Evolutionary conservation across 1,140 invertebrate species (phyloP), one percentile per base, ranked within the genome.

Genomic region (Ostrea denselamellosa): DNA sequence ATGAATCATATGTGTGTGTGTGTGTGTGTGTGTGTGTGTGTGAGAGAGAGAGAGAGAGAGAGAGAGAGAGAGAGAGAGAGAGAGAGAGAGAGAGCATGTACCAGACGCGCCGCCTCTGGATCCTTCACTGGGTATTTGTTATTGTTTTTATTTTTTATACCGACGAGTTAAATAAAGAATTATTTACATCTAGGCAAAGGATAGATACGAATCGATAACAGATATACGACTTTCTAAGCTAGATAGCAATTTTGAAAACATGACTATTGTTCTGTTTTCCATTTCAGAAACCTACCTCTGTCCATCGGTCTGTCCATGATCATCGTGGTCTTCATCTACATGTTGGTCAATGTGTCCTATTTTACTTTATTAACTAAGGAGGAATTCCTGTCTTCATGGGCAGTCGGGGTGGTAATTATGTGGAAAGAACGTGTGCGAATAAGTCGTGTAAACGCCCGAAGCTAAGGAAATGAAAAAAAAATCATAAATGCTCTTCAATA

Each of bases 361-460:
- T 85, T 89, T 12, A 51, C 83, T 22, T 81, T 89, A 19, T 28
- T 89, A 14, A 81, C 85, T 12, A 86, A 86, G 58, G 52, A 84
- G 5, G 88, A 89, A 22, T 89, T 89, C 52, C 52, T 89, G 10
- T 89, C 88, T 5, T 89, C 88, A 19, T 89, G 85, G 88, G 88
- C 88, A 22, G 82, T 84, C 0, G 88, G 85, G 8, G 83, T 85
- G 19, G 88, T 89, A 77, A 65, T 85, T 88, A 83, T 52, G 28
- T 8, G 10, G 8, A 14, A n/a, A 44, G 12, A n/a, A n/a, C 28
- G 28, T 82, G 44, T 22, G 25, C 7, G 19, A n/a, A n/a, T n/a
- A n/a, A n/a, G n/a, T n/a, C n/a, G n/a, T n/a, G n/a, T n/a, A n/a
- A n/a, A n/a, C n/a, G n/a, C n/a, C n/a, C n/a, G n/a, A n/a, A n/a